Evolutionary conservation across 2,113 vertebrate genomes (phyloP), one percentile per base, ranked within the genome.

Genomic region (Grallaria varia): DNA sequence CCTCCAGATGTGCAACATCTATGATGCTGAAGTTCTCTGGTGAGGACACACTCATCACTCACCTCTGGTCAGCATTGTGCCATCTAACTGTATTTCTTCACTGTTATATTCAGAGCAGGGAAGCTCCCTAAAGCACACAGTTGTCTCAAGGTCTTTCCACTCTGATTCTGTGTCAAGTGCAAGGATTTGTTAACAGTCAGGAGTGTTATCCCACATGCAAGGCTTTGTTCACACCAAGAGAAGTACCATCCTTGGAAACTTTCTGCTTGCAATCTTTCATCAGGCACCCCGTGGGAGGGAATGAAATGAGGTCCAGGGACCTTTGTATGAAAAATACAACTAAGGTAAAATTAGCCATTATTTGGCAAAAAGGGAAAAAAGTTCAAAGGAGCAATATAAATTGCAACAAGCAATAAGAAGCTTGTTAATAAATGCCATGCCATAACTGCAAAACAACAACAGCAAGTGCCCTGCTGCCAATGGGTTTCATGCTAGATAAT

Each of bases 261-360:
- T 89, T 21, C 24, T 64, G 20, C 18, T 87, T 68, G 18, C n/a
- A 44, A 0, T 49, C 52, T 68, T 23, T 27, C 40, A 64, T 49
- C 44, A 66, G 15, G 20, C 52, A 6, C 40, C 12, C 37, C 66
- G 17, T 28, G 35, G 22, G 30, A 84, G 33, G 20, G 20, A 56
- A 37, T 0, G 2, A 68, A 79, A 63, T 0, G 0, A 24, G 6
- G 15, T 53, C n/a, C 33, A 15, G 30, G 37, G 33, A 56, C 52
- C 27, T 68, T 67, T 78, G 33, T 27, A 33, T 39, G 31, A 77
- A 71, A 69, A 93, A 28, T 20, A 35, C 28, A 87, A 2, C 3
- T 2, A 37, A 56, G 13, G 22, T 67, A 44, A 95, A 37, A 37
- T 50, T 77, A 84, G 35, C n/a, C 20, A 24, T 82, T 60, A 73